Percentiles rank a stretch among this genome's conserved stretches.
phyloP scores from a whole-genome alignment of 2,113 vertebrate genomes.

The Poicephalus meyeri region DNA sequence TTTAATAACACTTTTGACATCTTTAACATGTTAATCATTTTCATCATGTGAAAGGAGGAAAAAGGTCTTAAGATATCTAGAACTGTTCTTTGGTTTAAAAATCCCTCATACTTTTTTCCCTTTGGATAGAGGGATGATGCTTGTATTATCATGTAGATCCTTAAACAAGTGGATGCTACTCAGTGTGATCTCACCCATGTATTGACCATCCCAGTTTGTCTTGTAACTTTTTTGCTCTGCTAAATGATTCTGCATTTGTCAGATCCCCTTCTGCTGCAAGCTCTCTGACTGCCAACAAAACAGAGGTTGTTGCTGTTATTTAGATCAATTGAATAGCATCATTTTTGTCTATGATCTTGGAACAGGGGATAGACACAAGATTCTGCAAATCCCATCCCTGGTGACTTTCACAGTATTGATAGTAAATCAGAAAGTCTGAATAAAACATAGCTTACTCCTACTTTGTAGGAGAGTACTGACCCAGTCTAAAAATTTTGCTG shows the following conservation, averaged over 20 bases:
- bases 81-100: background rate
- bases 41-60: background rate
- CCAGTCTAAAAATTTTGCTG: background rate
- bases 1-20: background rate
- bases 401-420: background rate
- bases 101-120: background rate
- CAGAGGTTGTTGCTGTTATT: background rate
- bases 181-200: background rate
- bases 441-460: background rate
- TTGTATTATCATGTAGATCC: background rate
- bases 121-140: background rate
- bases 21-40: background rate
- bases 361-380: fast-evolving
- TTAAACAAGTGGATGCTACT: background rate
- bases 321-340: fast-evolving
- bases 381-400: background rate
- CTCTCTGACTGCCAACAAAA: background rate
- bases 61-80: background rate
- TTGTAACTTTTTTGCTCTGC: background rate
- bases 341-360: background rate
- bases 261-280: background rate
- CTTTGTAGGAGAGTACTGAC: background rate
- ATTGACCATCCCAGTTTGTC: background rate
- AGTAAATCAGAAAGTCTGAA: background rate
- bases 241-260: background rate